Base-by-base conservation (phyloP, 1,140 invertebrate genomes). In the Archegozetes longisetosus region DNA sequence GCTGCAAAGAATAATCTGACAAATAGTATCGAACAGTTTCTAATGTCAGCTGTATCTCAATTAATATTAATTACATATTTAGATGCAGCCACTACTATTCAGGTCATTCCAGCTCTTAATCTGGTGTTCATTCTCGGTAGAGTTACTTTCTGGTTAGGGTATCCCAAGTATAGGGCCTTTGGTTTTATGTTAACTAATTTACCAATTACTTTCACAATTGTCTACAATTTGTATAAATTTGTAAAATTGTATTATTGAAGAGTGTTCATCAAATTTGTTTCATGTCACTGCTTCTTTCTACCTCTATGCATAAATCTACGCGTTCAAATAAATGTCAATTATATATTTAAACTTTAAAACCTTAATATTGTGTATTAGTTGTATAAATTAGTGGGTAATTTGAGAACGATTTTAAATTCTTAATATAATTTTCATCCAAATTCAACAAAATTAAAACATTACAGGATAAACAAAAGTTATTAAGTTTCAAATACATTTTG, bases 1-100 rank as follows among this genome's bases (percentile, higher is more conserved):
- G 46, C 12, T 3, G 32, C 55, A 20, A 52, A 48, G 32, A 57
- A 57, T 28, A 57, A 32, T 50, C 12, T 57, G 13, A 57, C 27
- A 12, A 57, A 57, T 22, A 57, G 3, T 17, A 50, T 57, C 12
- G 55, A 57, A 26, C 55, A 57, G 6, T 26, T 26, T 4, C 12
- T 57, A 28, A n/a, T 57, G 17, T 57, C 32, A 17, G 46, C 25
- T 3, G 17, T 57, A 24, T 57, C 55, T 17, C 55, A 48, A 28
- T 23, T 57, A 12, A 57, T 57, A 53, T 23, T 50, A 22, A 29
- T 28, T 17, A 48, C 22, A 17, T 13, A 57, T 28, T 29, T 57
- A 17, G 26, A 24, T 22, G 3, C 28, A 3, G 32, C 3, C 6
- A 3, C 3, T 17, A 32, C 14, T 12, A 9, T 26, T 46, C 27